Base-by-base conservation (phyloP, 2,797 vertebrate species). In the Moxostoma hubbsi region DNA sequence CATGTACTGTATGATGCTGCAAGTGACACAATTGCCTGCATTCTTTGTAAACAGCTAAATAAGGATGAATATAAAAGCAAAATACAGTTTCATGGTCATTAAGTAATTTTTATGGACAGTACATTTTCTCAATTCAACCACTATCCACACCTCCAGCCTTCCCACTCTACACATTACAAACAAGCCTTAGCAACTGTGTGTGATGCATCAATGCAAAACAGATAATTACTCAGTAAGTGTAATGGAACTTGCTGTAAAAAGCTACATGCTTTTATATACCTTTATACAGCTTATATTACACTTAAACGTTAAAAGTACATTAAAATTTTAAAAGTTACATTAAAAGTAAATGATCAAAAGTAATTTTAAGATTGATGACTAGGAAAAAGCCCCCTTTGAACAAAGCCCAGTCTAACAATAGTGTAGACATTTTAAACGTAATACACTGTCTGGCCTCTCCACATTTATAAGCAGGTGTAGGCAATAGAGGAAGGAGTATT, bases 391-490 rank as follows among this genome's bases (percentile, higher is more conserved):
- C 9, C 69, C 13, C 3, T 16, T 24, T 18, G 8, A 69, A 69
- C 55, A 77, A 77, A 53, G 57, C 9, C 55, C n/a, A 18, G 50
- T 13, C 64, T 75, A 6, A 50, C 43, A 57, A 47, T 15, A 68
- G 18, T 51, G 46, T 55, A 77, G 24, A 54, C 24, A 51, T 49
- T 66, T 70, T 75, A 57, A 75, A 75, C 16, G 11, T 5, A 18
- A 4, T 55, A 15, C 57, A 62, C 15, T 8, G 87, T 88, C 89
- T 80, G 85, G 81, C 58, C 84, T 85, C 88, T 89, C 81, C 81
- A 89, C 88, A 89, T 73, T 66, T 81, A 89, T 87, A 87, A 81
- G 81, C 73, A 86, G 24, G 24, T 24, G 85, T 87, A 67, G n/a
- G 50, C 61, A 51, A 83, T 85, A 79, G 6, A 86, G 15, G 66